Base-by-base conservation (phyloP, 2,113 vertebrate species). In the Oostethus manadensis region DNA sequence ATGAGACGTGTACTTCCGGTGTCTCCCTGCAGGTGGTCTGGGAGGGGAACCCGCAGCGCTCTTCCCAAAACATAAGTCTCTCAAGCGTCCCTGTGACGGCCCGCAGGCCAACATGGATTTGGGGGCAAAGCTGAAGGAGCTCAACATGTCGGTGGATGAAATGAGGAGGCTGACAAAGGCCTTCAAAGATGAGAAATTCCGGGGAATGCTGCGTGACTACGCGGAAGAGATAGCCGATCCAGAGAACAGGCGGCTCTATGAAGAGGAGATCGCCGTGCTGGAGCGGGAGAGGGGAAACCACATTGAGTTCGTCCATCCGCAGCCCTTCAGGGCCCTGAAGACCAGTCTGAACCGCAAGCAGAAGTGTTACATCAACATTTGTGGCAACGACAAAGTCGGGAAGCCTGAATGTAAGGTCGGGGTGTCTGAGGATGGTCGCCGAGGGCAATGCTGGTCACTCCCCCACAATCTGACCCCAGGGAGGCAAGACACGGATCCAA, bases 301-400 rank as follows among this genome's bases (percentile, higher is more conserved):
- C 0, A 73, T 92, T 16, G 88, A 88, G 8, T 98, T 98, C 38
- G 73, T 98, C 29, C 92, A 95, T 65, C 94, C 94, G 0, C n/a
- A 78, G 0, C 88, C 93, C 0, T 93, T 91, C 23, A 84, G 89
- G 45, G 92, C 89, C 29, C 70, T 98, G 46, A 90, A 84, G 73
- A 96, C 92, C 6, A 95, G 91, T 73, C 60, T 90, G 66, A 77
- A 82, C 51, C 91, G 90, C 6, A 48, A 74, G 42, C 84, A 84
- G 46, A 94, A 90, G 72, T 93, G 92, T 77, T 98, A 91, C 63
- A 84, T 98, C 51, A 98, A 98, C 10, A 74, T 98, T 9, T 98
- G 95, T 60, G 56, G 85, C 78, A 93, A 89, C 77, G 69, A 81
- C 0, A 80, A 89, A 22, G 63, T 97, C 11, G 86, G 33, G 1